phyloP scores from a whole-genome alignment of 2,888 invertebrate species.

The Spodoptera littoralis region DNA sequence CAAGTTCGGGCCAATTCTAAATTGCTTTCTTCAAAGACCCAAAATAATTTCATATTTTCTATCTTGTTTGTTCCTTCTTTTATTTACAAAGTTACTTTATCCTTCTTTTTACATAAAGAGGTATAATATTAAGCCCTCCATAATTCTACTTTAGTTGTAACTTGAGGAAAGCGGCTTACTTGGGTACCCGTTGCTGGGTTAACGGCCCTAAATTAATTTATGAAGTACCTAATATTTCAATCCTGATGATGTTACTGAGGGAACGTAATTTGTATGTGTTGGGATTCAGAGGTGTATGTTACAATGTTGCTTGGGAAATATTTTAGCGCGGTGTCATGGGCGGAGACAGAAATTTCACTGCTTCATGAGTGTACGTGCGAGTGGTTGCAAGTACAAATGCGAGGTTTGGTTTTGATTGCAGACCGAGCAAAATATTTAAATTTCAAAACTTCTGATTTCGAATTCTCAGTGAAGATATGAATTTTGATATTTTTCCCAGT shows the following conservation, averaged over 20 bases:
- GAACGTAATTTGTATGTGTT: slow-evolving; percentile 1
- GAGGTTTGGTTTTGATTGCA: no score
- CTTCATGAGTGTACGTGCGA: no score
- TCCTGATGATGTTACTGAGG: slow-evolving; percentile 18
- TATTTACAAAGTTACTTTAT: slow-evolving; percentile 23
- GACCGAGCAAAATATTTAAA: no score
- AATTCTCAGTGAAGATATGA: no score
- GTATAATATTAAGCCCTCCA: slow-evolving; percentile 14
- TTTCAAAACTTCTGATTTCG: no score
- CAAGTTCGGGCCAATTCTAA: slow-evolving; percentile 33
- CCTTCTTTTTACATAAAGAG: slow-evolving; percentile 7
- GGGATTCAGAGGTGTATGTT: background rate
- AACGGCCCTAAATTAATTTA: slow-evolving; percentile 15
- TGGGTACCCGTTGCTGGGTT: slow-evolving; percentile 2
- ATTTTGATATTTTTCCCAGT: no score
- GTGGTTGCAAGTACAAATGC: no score
- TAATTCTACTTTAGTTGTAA: slow-evolving; percentile 24
- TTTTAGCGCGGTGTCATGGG: no score
- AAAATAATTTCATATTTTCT: slow-evolving; percentile 47
- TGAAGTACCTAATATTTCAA: slow-evolving; percentile 18
- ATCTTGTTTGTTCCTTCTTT: slow-evolving; percentile 38
- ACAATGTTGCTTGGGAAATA: no score
- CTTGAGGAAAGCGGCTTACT: slow-evolving; percentile 17
- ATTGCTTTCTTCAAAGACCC: slow-evolving; percentile 30
- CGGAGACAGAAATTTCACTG: no score